Conservation (phyloP, 1,140 invertebrate species). For the Aphaenogaster floridana region DNA sequence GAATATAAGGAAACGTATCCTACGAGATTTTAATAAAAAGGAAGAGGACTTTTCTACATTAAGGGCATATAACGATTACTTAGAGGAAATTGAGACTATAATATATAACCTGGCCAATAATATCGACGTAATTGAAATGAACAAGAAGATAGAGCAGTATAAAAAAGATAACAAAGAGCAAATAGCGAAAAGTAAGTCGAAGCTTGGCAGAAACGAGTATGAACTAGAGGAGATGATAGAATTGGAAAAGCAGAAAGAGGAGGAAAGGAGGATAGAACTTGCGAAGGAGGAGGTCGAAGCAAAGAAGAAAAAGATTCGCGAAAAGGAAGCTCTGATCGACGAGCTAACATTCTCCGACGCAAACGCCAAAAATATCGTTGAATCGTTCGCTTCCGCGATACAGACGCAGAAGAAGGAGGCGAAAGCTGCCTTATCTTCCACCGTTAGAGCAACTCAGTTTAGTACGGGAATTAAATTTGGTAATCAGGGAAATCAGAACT, state of each 20-base stretch:
- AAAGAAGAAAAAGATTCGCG: conserved; percentile 93
- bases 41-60: conserved; percentile 95
- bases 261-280: conserved; percentile 89
- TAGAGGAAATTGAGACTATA: conserved; percentile 96
- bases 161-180: conserved; percentile 97
- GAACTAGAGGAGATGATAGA: conserved; percentile 96
- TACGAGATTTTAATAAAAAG: conserved; percentile 97
- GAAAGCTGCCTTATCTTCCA: conserved; percentile 83
- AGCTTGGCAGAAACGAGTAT: conserved; percentile 91
- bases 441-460: conserved; percentile 90
- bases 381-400: conserved; percentile 91
- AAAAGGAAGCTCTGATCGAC: conserved; percentile 97
- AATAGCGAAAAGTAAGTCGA: conserved; percentile 95
- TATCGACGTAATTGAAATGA: conserved; percentile 96
- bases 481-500: conserved; percentile 86
- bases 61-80: conserved; percentile 96
- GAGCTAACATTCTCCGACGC: conserved; percentile 97
- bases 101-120: conserved; percentile 97
- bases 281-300: conserved; percentile 90
- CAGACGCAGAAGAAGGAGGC: conserved; percentile 90
- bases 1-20: conserved; percentile 95
- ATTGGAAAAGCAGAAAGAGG: conserved; percentile 92
- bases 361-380: conserved; percentile 95
- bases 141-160: conserved; percentile 97
- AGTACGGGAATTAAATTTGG: conserved; percentile 94